These are phyloP conservation scores for Eudyptes chrysolophus DNA, from an alignment of 2,113 vertebrate genomes.

Conservation along the genomic window DNA sequence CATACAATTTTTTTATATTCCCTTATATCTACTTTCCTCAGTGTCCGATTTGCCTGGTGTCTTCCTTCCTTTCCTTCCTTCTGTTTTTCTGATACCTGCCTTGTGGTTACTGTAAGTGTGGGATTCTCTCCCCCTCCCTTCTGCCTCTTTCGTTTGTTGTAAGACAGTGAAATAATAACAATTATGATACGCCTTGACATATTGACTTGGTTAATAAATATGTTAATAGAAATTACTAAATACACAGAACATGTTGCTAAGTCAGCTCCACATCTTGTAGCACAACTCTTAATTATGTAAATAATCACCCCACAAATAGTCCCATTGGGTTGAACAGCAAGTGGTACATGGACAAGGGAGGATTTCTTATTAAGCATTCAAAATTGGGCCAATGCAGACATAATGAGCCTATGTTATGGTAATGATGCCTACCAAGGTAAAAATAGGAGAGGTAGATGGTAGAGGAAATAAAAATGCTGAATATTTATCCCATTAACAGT, in stretches of 20 bases:
- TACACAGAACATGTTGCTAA: not conserved
- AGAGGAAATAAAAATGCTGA: not conserved
- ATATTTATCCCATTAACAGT: constrained; percentile 2
- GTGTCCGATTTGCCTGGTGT: not conserved
- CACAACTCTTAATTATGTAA: not conserved
- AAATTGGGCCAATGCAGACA: not conserved
- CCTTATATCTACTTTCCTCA: not conserved
- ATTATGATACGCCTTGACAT: not conserved
- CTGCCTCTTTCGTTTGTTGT: not conserved
- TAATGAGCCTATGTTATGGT: not conserved
- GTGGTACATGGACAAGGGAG: not conserved
- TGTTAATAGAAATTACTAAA: not conserved
- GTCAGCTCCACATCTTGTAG: not conserved
- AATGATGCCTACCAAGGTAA: not conserved
- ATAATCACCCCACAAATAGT: not conserved
- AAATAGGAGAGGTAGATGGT: not conserved
- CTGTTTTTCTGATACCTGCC: not conserved
- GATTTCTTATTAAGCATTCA: not conserved
- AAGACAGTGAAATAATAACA: not conserved
- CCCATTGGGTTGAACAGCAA: not conserved
- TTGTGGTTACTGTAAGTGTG: not conserved
- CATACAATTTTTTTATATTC: not conserved
- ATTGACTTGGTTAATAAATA: not conserved
- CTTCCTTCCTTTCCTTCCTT: not conserved
- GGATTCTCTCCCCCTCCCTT: not conserved